Base-by-base conservation (phyloP, 2,113 vertebrate species). In the Proterorhinus semilunaris region DNA sequence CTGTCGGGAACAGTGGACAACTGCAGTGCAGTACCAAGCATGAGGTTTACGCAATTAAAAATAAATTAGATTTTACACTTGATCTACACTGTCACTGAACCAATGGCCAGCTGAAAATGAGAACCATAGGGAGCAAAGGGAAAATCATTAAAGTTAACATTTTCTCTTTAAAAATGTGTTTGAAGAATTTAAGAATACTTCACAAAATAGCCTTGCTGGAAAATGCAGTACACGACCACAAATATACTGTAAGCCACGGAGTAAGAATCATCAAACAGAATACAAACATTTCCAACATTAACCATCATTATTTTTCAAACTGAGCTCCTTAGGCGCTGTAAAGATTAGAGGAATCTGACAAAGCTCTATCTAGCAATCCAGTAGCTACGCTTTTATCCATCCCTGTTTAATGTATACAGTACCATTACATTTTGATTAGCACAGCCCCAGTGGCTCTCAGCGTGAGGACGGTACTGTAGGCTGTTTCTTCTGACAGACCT, bases 341-440 rank as follows among this genome's bases (percentile, higher is more conserved):
- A 58, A 6, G 27, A 13, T 21, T 58, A 4, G 27, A 58, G 11
- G 17, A 16, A 57, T 36, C 54, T 11, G 54, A 9, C 17, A 5
- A 36, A 58, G 27, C 27, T 42, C 55, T n/a, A 51, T 51, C 50
- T 1, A 27, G 27, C 53, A 27, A 58, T 42, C 42, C 5, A 42
- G 27, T 21, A 58, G 55, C 55, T 8, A 12, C 11, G 27, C 55
- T 42, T 58, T 58, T 10, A 58, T 58, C 55, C 55, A 12, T 7
- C 17, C 27, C 27, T 27, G 13, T 58, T 21, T 58, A 43, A 27
- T 58, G 55, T 58, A 12, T 58, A 58, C 55, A 58, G 27, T 58
- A 58, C 27, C 55, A 42, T 58, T 55, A 55, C 53, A 55, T 27
- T 21, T 21, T 55, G 53, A 55, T 55, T 61, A n/a, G 7, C 42